phyloP scores from a whole-genome alignment of 2,113 vertebrate species.

The Australoheros scitulus region DNA sequence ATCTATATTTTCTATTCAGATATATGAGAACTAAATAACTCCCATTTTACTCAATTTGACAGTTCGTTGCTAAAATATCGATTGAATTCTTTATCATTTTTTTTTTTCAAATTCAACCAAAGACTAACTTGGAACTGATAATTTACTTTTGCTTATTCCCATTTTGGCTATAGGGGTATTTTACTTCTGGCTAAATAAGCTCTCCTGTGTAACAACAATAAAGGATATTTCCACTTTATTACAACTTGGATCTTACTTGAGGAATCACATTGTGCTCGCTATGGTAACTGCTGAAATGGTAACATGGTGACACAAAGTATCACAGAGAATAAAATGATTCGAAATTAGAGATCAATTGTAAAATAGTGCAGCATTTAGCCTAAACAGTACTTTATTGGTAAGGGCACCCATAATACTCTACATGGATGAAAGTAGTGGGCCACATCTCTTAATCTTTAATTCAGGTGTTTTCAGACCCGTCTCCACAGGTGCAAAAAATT shows the following conservation, averaged over 20 bases:
- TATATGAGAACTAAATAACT: constrained; percentile 70
- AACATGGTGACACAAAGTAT: neutral
- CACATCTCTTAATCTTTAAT: neutral
- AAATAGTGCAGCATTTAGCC: neutral
- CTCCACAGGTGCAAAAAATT: neutral
- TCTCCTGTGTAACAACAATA: neutral
- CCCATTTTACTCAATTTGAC: constrained; percentile 69
- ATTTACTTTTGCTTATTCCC: neutral
- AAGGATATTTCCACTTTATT: constrained; percentile 3
- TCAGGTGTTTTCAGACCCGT: neutral
- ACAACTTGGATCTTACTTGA: neutral
- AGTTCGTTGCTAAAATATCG: constrained; percentile 53
- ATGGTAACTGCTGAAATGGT: neutral
- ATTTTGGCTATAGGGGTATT: neutral
- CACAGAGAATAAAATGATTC: neutral
- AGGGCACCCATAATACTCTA: neutral
- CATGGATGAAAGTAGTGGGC: neutral
- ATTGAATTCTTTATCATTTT: neutral
- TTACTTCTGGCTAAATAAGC: neutral
- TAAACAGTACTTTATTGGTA: neutral
- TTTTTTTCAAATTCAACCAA: neutral
- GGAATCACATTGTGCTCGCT: neutral
- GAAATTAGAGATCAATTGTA: neutral
- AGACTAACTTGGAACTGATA: constrained; percentile 9
- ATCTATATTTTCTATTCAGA: constrained; percentile 78